Evolutionary conservation across 2,797 vertebrate species (phyloP).

Genomic region (Diceros bicornis): DNA sequence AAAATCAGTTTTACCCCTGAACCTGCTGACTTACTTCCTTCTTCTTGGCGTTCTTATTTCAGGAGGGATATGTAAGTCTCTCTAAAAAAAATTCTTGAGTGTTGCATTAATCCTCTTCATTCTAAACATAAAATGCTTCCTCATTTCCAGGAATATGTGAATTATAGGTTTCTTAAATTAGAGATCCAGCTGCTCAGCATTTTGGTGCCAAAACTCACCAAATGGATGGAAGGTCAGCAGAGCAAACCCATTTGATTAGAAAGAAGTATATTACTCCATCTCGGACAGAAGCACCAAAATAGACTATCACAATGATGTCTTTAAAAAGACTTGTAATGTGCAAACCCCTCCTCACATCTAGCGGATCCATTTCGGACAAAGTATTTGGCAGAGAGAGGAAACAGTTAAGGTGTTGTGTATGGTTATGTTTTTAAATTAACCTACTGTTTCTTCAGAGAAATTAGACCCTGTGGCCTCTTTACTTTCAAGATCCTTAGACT

Average conservation of each 20-base stretch:
- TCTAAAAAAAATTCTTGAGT: not conserved
- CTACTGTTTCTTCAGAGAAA: constrained; percentile 39
- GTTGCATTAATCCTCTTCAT: not conserved
- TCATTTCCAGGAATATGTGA: constrained; percentile 30
- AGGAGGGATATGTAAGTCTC: not conserved
- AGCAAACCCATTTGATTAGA: constrained; percentile 15
- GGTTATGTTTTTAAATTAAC: constrained; percentile 31
- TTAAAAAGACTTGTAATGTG: not conserved
- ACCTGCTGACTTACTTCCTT: not conserved
- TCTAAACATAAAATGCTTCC: not conserved
- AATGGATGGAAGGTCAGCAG: constrained; percentile 33
- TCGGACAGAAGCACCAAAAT: not conserved
- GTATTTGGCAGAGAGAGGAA: constrained; percentile 15
- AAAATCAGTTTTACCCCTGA: constrained; percentile 17
- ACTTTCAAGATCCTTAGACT: constrained; percentile 10
- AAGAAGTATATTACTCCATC: not conserved
- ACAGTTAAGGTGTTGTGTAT: not conserved
- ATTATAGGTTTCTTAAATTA: constrained; percentile 26
- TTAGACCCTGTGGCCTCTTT: not conserved
- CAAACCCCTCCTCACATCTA: not conserved
- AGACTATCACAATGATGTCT: constrained; percentile 18
- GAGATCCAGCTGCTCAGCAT: not conserved
- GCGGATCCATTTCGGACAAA: not conserved
- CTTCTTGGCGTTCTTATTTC: not conserved
- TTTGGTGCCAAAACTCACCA: not conserved